Conservation (phyloP, 2,113 vertebrate species). For the Salvelinus alpinus region DNA sequence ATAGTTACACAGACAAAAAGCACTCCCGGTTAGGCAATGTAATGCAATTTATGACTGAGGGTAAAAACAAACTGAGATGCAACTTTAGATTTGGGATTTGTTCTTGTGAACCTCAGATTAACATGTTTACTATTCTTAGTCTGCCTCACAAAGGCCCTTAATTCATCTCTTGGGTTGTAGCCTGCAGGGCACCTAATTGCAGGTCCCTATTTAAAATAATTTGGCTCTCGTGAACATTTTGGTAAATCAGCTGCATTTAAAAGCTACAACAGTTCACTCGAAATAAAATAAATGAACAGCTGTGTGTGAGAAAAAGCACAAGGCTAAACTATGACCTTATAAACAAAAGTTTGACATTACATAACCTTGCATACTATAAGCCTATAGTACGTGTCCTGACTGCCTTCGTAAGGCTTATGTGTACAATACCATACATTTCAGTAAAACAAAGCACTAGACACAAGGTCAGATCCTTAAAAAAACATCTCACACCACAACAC, state of each 20-base stretch:
- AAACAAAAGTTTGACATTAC: not conserved
- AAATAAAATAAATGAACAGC: not conserved
- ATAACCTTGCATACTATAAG: not conserved
- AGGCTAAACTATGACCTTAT: not conserved
- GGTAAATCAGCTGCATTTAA: conserved; percentile 48
- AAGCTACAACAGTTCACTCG: conserved; percentile 16
- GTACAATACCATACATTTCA: not conserved
- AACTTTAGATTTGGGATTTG: conserved; percentile 54
- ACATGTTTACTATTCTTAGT: conserved; percentile 78
- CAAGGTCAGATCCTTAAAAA: not conserved
- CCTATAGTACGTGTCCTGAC: not conserved
- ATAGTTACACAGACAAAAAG: conserved; percentile 15
- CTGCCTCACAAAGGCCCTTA: conserved; percentile 80
- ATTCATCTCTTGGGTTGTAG: conserved; percentile 82
- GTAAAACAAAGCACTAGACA: not conserved
- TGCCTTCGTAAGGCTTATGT: not conserved
- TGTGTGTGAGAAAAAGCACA: conserved; percentile 12
- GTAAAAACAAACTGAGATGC: conserved; percentile 50
- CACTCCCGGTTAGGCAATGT: conserved; percentile 30
- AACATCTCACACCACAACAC: not conserved
- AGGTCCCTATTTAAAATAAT: conserved; percentile 68
- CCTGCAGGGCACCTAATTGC: conserved; percentile 75
- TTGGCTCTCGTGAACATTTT: conserved; percentile 50
- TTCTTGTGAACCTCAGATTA: conserved; percentile 67
- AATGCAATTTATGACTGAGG: conserved; percentile 36